A percentile compares a stretch with the other conserved stretches of the same genome.
These are phyloP conservation scores for Heloderma charlesbogerti DNA, from an alignment of 2,113 vertebrate genomes.

Conservation along the genomic window DNA sequence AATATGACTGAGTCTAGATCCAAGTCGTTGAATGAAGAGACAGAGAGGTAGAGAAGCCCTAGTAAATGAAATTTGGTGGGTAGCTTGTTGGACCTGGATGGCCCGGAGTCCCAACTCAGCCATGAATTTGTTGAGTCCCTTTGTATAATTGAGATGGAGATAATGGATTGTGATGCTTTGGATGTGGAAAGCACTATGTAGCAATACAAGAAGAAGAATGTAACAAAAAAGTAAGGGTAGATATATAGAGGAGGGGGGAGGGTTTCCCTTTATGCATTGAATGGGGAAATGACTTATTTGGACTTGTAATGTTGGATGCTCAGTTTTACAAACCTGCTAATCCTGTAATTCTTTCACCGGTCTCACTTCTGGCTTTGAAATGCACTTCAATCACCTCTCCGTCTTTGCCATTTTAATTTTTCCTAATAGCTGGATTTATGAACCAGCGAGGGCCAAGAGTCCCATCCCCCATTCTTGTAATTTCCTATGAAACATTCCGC, in stretches of 20 bases:
- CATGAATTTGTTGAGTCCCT: neutral
- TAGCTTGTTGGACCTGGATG: neutral
- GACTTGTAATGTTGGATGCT: neutral
- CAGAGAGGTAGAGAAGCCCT: neutral
- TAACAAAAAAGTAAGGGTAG: neutral
- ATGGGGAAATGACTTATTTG: neutral
- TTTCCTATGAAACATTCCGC: constrained; percentile 97
- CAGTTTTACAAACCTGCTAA: neutral
- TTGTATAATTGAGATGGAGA: neutral
- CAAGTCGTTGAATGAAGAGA: no score
- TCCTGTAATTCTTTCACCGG: neutral
- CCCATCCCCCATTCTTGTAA: constrained; percentile 92
- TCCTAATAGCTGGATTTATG: constrained; percentile 85
- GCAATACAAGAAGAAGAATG: neutral
- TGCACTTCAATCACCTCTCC: neutral
- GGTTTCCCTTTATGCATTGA: neutral
- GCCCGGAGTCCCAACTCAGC: neutral
- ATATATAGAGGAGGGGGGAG: neutral
- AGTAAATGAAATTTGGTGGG: neutral
- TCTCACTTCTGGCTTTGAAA: constrained; percentile 2
- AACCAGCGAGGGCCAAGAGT: constrained; percentile 88
- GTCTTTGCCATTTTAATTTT: neutral
- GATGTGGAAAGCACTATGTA: neutral
- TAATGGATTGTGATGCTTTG: neutral
- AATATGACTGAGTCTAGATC: neutral